Conservation (phyloP, 2,797 vertebrate species). For the Labroides dimidiatus region DNA sequence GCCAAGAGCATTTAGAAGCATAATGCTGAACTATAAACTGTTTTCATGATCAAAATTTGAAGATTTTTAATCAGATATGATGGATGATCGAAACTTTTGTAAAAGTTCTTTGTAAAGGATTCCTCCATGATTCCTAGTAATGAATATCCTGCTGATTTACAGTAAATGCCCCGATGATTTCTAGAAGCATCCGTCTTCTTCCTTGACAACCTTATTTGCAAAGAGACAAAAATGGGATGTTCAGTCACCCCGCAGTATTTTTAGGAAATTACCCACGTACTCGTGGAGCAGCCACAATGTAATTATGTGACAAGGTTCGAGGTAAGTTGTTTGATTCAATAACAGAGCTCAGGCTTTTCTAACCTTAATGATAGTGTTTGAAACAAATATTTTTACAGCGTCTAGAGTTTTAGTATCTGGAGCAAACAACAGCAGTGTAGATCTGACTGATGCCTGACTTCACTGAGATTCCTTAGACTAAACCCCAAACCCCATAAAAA, state of each 20-base stretch:
- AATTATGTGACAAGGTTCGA: slow-evolving; percentile 38
- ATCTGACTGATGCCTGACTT: slow-evolving; percentile 33
- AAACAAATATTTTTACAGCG: slow-evolving; percentile 45
- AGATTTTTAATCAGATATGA: not conserved
- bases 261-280: slow-evolving; percentile 22
- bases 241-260: slow-evolving; percentile 22
- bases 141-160: not conserved
- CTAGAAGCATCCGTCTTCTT: not conserved
- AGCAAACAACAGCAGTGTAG: slow-evolving; percentile 36
- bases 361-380: slow-evolving; percentile 53
- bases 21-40: not conserved
- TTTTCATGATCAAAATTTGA: not conserved
- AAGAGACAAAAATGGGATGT: slow-evolving; percentile 8
- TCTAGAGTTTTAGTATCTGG: slow-evolving; percentile 25
- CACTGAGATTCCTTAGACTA: slow-evolving; percentile 39
- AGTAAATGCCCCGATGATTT: not conserved
- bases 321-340: slow-evolving; percentile 21
- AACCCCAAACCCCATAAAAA: slow-evolving; percentile 55
- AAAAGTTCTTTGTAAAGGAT: too few relatives aligned
- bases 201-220: slow-evolving; percentile 16
- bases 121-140: too few relatives aligned
- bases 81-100: too few relatives aligned
- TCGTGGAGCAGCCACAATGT: slow-evolving; percentile 26
- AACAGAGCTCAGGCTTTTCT: slow-evolving; percentile 31
- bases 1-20: not conserved